Base-by-base conservation (phyloP, 2,888 invertebrate genomes). In the Drosophila buzzatii region DNA sequence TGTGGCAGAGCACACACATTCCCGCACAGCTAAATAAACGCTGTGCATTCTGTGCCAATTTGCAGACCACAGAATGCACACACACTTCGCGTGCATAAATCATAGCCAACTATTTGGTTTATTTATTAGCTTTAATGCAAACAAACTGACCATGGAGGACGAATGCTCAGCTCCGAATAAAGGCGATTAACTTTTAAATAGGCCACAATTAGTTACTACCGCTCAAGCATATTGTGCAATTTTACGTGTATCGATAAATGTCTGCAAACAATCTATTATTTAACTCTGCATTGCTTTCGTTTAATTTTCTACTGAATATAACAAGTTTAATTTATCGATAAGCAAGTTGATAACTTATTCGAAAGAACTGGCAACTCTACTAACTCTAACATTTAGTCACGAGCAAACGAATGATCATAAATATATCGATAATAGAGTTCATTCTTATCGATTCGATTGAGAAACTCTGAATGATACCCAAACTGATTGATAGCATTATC, bases 41-140 rank as follows among this genome's bases (percentile, higher is more conserved):
- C 27, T 9, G 7, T 42, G 16, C 23, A 79, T 63, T 71, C 76
- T 77, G 81, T 80, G 77, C 55, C 72, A 76, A 77, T 66, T 80
- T 18, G 27, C 18, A 14, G 23, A 27, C 35, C 45, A 47, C 49
- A 41, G 37, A 53, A 7, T 14, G 45, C 31, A 55, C 52, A 39
- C 42, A 55, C 45, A 31, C 23, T 31, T 12, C 23, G 27, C 37
- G 31, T 31, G 37, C 39, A 49, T 59, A 59, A 59, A 41, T 59
- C 59, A 31, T 16, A 39, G 49, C 39, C 45, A 45, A 39, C 39
- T 31, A 45, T 65, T 64, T 64, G 49, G 7, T 44, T 66, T 44
- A 35, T 51, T 35, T 20, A 52, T 31, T 53, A 44, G 44, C 45
- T 47, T 31, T 14, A 20, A 64, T 31, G 31, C 49, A 59, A 49